Evolutionary conservation across 2,888 invertebrate genomes (phyloP).

Genomic region (Drosophila seclusa): DNA sequence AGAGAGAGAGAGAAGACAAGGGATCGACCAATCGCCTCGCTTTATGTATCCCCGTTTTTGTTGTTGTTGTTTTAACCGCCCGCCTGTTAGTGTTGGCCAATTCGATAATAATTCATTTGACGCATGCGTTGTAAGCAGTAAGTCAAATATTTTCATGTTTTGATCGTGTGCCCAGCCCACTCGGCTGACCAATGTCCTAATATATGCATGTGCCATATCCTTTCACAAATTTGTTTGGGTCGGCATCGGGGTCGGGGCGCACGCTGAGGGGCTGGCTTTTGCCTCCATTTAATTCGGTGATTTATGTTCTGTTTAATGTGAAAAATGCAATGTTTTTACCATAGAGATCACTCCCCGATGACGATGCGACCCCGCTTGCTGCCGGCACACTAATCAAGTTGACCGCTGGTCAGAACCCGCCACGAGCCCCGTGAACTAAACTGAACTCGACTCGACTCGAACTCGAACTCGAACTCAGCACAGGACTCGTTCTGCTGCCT

Average conservation of each 20-base stretch:
- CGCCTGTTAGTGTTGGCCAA: slow-evolving; percentile 38
- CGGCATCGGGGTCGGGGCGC: slow-evolving; percentile 19
- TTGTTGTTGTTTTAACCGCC: not conserved
- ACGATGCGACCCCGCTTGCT: slow-evolving; percentile 59
- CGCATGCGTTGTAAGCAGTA: slow-evolving; percentile 68
- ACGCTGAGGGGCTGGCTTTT: slow-evolving; percentile 45
- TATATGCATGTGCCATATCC: slow-evolving; percentile 10
- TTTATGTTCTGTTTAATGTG: slow-evolving; percentile 83
- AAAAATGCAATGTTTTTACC: slow-evolving; percentile 83
- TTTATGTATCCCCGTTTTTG: not conserved
- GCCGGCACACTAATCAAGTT: slow-evolving; percentile 78
- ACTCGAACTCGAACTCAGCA: slow-evolving; percentile 12
- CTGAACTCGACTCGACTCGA: slow-evolving; percentile 4
- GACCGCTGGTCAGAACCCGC: slow-evolving; percentile 78
- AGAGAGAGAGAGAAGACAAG: not conserved
- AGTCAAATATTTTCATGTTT: slow-evolving; percentile 83
- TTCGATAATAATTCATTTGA: slow-evolving; percentile 73
- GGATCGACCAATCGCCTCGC: slow-evolving; percentile 34
- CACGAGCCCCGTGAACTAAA: slow-evolving; percentile 10
- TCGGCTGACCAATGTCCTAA: slow-evolving; percentile 50
- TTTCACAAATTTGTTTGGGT: slow-evolving; percentile 64
- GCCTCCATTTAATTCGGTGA: slow-evolving; percentile 78
- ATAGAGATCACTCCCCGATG: slow-evolving; percentile 82
- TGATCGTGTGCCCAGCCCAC: slow-evolving; percentile 81
- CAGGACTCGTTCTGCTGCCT: slow-evolving; percentile 1